Evolutionary conservation across 2,888 invertebrate species (phyloP).

Genomic region (Tachina fera): DNA sequence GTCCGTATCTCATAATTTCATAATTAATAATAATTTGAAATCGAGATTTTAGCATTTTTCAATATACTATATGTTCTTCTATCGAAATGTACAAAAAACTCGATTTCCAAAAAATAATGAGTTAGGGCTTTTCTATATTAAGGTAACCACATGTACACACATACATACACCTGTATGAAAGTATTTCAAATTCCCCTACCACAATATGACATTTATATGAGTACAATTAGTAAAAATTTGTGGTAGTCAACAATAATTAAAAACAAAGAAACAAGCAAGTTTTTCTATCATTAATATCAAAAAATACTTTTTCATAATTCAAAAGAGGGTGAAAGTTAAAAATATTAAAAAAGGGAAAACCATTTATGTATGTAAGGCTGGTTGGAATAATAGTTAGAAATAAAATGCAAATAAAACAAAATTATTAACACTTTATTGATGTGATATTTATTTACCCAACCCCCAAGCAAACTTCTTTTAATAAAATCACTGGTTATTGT

Average conservation of each 20-base stretch:
- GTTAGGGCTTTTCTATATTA: too few relatives aligned
- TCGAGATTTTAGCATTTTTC: too few relatives aligned
- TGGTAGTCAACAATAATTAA: slow-evolving; percentile 29
- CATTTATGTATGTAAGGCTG: not conserved
- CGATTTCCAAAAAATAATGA: too few relatives aligned
- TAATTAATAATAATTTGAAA: too few relatives aligned
- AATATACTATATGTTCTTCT: too few relatives aligned
- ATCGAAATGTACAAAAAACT: too few relatives aligned
- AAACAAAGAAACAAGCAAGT: slow-evolving; percentile 15
- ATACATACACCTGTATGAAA: not conserved
- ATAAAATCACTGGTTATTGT: not conserved
- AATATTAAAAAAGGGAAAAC: not conserved
- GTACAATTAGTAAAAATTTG: slow-evolving; percentile 53
- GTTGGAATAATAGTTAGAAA: not conserved
- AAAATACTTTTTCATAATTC: slow-evolving; percentile 23
- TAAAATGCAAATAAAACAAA: not conserved
- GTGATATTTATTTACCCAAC: not conserved
- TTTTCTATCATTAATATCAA: slow-evolving; percentile 41
- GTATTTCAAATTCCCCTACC: slow-evolving; percentile 10
- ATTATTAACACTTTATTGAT: slow-evolving; percentile 18
- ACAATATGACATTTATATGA: not conserved
- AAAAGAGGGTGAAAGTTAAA: slow-evolving; percentile 48
- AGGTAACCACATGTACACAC: too few relatives aligned
- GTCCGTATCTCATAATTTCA: too few relatives aligned
- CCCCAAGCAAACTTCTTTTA: not conserved